Evolutionary conservation across 2,888 invertebrate genomes (phyloP), one percentile per base, ranked within the genome.

Genomic region (Harpalus rufipes): DNA sequence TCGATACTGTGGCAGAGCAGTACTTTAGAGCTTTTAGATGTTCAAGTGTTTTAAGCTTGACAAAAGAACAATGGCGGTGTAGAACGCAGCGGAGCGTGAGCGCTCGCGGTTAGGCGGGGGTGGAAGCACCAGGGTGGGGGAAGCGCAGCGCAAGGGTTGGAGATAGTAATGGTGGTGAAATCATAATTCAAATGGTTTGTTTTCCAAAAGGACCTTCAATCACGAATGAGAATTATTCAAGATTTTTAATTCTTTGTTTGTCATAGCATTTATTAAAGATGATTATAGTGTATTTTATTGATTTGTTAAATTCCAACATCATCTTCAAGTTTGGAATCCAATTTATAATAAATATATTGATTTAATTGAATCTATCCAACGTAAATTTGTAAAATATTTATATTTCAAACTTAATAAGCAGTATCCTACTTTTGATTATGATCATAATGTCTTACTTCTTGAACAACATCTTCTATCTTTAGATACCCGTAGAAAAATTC

Each of bases 11-110:
- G 44, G 44, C 44, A 32, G 74, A 74, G 58, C 83, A 74, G 74
- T 74, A 74, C 83, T 83, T 86, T 86, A 86, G 85, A 86, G 85
- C 86, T 86, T 86, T 87, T 86, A 87, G 85, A 86, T 85, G 87
- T 65, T 87, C 85, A 86, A 87, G 87, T 86, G 86, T 86, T 87
- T 87, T 87, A 86, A 86, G 86, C 86, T 86, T 85, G 85, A 87
- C 87, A 87, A 87, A 86, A 86, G 87, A 87, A 87, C 86, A 87
- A 87, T 87, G 86, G 86, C 76, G 84, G 65, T 61, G 63, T 41
- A 21, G 25, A 21, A 78, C 39, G 78, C 76, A 84, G 56, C 12
- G 61, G 63, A 82, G 72, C 82, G 82, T 82, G 56, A 74, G 51
- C 25, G 80, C 16, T 56, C 25, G 56, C 25, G 78, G 58, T 78